Percentiles rank a stretch among this genome's conserved stretches.
Conservation (phyloP, 23 tunicate genomes). For the Trididemnum clinides region DNA sequence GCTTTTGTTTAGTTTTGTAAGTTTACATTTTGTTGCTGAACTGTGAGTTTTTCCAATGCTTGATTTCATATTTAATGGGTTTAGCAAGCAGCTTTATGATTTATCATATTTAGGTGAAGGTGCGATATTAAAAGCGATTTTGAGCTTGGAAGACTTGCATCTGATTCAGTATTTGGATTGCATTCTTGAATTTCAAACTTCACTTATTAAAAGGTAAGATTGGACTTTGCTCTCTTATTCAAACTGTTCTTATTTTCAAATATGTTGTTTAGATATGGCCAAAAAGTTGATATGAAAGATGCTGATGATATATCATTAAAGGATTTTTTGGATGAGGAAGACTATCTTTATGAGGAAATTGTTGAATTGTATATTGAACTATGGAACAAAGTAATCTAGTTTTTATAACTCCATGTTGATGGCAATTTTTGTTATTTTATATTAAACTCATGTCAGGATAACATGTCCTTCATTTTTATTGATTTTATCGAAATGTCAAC, state of each 20-base stretch:
- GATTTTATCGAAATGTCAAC: no score
- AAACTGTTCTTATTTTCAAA: no score
- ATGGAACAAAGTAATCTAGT: conserved; percentile 67
- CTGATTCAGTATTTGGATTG: conserved; percentile 32
- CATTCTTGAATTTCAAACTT: conserved; percentile 28
- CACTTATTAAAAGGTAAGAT: conserved; percentile 36
- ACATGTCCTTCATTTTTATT: no score
- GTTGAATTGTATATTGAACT: conserved; percentile 51
- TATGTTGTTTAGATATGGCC: conserved; percentile 64
- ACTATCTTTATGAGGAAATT: conserved; percentile 20
- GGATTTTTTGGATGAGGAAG: conserved; percentile 40
- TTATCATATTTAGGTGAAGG: conserved; percentile 31
- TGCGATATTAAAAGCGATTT: conserved; percentile 32
- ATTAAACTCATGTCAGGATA: no score
- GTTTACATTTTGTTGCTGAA: no score
- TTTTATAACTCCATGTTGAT: neutral
- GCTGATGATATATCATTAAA: conserved; percentile 46
- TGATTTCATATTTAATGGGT: neutral
- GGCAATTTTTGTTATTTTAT: neutral
- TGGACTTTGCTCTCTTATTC: neutral
- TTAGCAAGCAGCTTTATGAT: no score
- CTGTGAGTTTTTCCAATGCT: no score
- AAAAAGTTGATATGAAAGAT: conserved; percentile 63
- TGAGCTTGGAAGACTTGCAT: conserved; percentile 36
- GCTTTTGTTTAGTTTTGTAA: no score